Evolutionary conservation across 2,113 vertebrate genomes (phyloP), one percentile per base, ranked within the genome.

Genomic region (Prinia subflava): DNA sequence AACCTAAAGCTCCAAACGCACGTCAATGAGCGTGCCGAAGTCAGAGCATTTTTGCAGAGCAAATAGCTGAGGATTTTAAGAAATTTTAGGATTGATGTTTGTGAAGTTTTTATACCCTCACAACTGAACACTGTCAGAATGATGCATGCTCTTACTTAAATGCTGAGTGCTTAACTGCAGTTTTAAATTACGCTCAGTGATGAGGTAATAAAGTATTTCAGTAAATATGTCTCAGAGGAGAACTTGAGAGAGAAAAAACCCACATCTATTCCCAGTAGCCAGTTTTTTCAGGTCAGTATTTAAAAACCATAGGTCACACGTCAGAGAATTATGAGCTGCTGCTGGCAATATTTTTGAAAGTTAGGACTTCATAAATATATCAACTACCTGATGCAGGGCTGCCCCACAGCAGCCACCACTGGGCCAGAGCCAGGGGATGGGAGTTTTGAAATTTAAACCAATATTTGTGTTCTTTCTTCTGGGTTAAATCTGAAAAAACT

Each of bases 201-300:
- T 93, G 93, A 97, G 87, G 97, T 96, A 96, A 97, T 98, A 97
- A 98, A 98, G 76, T 96, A 97, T 98, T 98, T 97, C 96, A 97
- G 89, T 97, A 97, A 97, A 97, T 96, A 95, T 9, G 74, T 98
- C 97, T 97, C 97, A 22, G 76, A 96, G 94, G 98, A 97, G 95
- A 97, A 81, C 68, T 95, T 95, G 94, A 76, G 80, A 81, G 87
- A 73, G 95, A 83, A 97, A 94, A 93, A 92, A 86, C 4, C 21
- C 65, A 60, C 87, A 83, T 76, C 30, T 79, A 96, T 96, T 97
- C 93, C 92, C 96, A 84, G 92, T 96, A 96, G 88, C 92, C 78
- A 50, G 89, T 68, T 55, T 91, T 78, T 95, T 97, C 82, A 91
- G 97, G 96, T 98, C 97, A 96, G 71, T 90, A 35, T 96, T 96